These are phyloP conservation scores for Pteronotus mesoamericanus DNA, from an alignment of 2,797 vertebrate genomes.

Conservation along the genomic window DNA sequence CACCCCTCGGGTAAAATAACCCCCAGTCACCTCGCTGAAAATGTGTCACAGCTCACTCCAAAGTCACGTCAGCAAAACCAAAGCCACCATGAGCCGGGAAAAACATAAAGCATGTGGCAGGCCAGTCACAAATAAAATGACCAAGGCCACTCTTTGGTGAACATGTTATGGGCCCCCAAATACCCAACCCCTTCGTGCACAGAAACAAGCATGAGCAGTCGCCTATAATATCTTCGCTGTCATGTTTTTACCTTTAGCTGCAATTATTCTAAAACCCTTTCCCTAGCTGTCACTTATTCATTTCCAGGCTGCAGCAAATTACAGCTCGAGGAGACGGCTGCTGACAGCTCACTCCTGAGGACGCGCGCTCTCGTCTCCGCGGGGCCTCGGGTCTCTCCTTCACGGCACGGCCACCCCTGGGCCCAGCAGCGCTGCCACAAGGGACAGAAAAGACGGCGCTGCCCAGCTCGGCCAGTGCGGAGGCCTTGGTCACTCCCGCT, in stretches of 20 bases:
- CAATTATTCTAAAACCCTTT: conserved; percentile 43
- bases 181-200: background rate
- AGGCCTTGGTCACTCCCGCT: background rate
- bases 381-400: background rate
- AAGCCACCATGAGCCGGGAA: background rate
- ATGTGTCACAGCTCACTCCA: background rate
- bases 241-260: conserved; percentile 36
- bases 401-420: no score
- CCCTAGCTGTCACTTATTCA: conserved; percentile 39
- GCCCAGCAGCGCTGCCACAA: background rate
- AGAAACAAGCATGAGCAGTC: background rate
- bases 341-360: conserved; percentile 22
- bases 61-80: background rate
- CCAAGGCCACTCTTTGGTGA: background rate
- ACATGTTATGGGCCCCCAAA: background rate
- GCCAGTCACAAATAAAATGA: background rate
- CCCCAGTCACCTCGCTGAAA: background rate
- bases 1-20: background rate
- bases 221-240: background rate
- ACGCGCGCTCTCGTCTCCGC: background rate
- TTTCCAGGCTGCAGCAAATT: conserved; percentile 48
- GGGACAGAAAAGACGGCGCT: background rate
- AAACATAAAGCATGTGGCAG: background rate
- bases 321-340: conserved; percentile 15
- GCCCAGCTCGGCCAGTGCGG: no score